These are phyloP conservation scores for Pollenia labialis DNA, from an alignment of 2,888 invertebrate genomes.

Conservation along the genomic window DNA sequence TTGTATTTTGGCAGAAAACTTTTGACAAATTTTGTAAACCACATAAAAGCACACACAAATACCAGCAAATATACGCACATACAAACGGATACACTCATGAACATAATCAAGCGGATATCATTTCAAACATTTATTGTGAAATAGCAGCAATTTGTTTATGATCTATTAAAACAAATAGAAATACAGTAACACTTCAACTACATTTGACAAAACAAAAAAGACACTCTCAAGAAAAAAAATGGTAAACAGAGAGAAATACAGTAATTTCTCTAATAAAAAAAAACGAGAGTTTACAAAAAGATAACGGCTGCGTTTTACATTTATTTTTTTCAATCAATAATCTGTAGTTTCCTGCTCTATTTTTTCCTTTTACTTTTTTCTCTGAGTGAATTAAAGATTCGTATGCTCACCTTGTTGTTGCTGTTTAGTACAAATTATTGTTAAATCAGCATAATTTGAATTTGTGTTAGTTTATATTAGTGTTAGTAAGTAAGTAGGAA, in stretches of 20 bases:
- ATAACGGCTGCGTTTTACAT: background rate
- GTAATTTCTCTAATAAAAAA: background rate
- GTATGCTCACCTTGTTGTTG: background rate
- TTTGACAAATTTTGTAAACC: slow-evolving; percentile 56
- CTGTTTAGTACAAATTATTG: slow-evolving; percentile 47
- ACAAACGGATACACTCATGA: background rate
- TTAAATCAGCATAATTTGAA: slow-evolving; percentile 63
- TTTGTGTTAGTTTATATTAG: slow-evolving; percentile 48
- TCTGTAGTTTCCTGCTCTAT: background rate
- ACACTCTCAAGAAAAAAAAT: background rate
- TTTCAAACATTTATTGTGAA: slow-evolving; percentile 48
- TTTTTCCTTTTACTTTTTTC: background rate
- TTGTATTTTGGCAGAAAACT: slow-evolving; percentile 47
- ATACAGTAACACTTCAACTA: background rate
- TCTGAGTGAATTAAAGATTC: background rate
- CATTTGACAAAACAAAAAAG: background rate
- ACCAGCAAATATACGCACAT: background rate
- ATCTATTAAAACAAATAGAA: slow-evolving; percentile 27
- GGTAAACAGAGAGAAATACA: background rate
- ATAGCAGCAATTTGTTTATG: slow-evolving; percentile 50
- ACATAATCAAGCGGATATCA: slow-evolving; percentile 45
- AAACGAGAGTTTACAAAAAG: too few species aligned
- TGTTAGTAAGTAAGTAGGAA: slow-evolving; percentile 34
- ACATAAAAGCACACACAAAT: slow-evolving; percentile 22
- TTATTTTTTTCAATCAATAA: background rate